Evolutionary conservation across 35 echinoderm and acorn worm species (phyloP).

Genomic region (Patiria miniata): DNA sequence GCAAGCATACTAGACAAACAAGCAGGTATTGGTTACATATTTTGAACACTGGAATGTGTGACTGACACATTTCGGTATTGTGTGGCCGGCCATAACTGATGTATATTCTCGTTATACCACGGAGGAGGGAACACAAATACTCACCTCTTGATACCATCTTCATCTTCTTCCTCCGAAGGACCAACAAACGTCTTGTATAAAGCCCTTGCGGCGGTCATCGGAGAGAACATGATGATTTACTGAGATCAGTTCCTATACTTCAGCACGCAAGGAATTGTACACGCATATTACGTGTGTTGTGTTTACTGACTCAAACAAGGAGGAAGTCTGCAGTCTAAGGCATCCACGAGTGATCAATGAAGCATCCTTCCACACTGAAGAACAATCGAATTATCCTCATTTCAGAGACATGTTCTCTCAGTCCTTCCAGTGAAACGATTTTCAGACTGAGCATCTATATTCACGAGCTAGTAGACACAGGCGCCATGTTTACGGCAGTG

Average conservation of each 20-base stretch:
- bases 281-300: too few species aligned
- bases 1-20: neutral
- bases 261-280: too few species aligned
- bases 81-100: neutral
- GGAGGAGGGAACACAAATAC: neutral
- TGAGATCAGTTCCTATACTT: too few species aligned
- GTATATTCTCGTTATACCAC: neutral
- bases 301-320: too few species aligned
- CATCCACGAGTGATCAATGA: too few species aligned
- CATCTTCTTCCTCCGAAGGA: neutral
- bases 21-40: neutral
- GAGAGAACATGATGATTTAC: constrained; percentile 50
- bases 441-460: neutral
- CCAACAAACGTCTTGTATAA: constrained; percentile 26
- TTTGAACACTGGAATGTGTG: neutral
- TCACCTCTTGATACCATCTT: neutral
- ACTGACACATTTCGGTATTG: neutral
- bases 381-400: neutral
- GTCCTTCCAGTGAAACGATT: neutral
- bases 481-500: too few species aligned
- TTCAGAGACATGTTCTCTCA: neutral
- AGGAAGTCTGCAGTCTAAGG: too few species aligned
- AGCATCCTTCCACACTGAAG: neutral
- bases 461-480: too few species aligned
- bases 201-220: neutral